Percentiles rank a stretch among this genome's conserved stretches.
These are phyloP conservation scores for Balearica regulorum DNA, from an alignment of 2,797 vertebrate genomes.

Conservation along the genomic window DNA sequence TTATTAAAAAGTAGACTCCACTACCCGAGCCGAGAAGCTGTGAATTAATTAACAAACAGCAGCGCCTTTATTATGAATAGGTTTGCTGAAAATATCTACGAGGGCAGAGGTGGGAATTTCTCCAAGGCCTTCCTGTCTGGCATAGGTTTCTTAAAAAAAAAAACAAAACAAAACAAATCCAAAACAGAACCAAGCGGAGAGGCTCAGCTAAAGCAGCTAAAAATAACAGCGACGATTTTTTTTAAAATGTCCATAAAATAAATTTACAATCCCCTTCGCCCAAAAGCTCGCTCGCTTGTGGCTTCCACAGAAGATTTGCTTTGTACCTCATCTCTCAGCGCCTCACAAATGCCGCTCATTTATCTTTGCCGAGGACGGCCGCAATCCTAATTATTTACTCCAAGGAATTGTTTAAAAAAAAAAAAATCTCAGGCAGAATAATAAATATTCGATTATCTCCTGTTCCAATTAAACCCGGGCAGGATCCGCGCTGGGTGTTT, in stretches of 20 bases:
- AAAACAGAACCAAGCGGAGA: not conserved
- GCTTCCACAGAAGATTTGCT: conserved; percentile 45
- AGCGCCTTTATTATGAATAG: conserved; percentile 23
- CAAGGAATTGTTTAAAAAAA: conserved; percentile 83
- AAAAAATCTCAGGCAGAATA: conserved; percentile 76
- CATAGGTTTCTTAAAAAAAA: not conserved
- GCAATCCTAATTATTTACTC: conserved; percentile 94
- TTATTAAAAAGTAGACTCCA: conserved; percentile 45
- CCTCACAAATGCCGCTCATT: conserved; percentile 91
- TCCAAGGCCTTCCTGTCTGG: conserved; percentile 45
- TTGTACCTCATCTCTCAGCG: conserved; percentile 82
- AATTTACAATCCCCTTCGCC: conserved; percentile 21
- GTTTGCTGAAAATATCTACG: not conserved
- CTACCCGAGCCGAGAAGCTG: not conserved
- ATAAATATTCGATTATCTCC: conserved; percentile 88
- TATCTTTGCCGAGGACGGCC: conserved; percentile 87
- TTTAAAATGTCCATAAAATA: conserved; percentile 22
- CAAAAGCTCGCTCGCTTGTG: conserved; percentile 2
- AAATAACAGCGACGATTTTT: not conserved
- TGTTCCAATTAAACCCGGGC: conserved; percentile 78
- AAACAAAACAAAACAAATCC: not conserved
- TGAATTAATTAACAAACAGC: conserved; percentile 48
- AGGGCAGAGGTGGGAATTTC: conserved; percentile 41
- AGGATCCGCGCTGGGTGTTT: not conserved
- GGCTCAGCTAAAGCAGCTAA: not conserved